Evolutionary conservation across 1,140 invertebrate species (phyloP), one percentile per base, ranked within the genome.

Genomic region (Sipha flava): DNA sequence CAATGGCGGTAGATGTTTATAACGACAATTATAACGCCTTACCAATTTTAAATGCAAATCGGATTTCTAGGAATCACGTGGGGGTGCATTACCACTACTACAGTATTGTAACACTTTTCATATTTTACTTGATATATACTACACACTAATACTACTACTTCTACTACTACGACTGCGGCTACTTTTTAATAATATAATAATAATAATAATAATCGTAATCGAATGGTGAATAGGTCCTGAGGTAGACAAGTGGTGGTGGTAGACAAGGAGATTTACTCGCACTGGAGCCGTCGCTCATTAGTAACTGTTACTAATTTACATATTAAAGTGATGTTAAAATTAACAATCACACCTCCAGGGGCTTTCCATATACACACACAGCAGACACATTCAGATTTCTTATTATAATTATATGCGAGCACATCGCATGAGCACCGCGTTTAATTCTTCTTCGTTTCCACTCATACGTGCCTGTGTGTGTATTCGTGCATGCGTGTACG

Each of bases 261-360:
- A 3, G 62, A 40, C 34, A 5, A 49, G 47, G 68, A 72, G 47
- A 49, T 52, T 72, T 72, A 72, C 68, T 72, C 45, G 64, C 64
- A 3, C 49, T 10, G 47, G 23, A 37, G 40, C 43, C 40, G 68
- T 72, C 47, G 72, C 72, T 75, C 45, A 75, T 75, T 75, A 75
- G 72, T 75, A 75, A 49, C 72, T 52, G 72, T 75, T 75, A 34
- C 26, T 75, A 75, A 75, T 75, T 75, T 75, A 75, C 72, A 75
- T 75, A 75, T 75, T 75, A 75, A 75, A 75, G 72, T 75, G 72
- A 75, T 75, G 72, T 75, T 75, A 52, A 75, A 75, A 75, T 75
- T 75, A 75, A 75, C 72, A 49, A 52, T 29, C 72, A 75, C 72
- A 75, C 72, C 72, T 75, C 72, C 72, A 31, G 68, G 68, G 68